Base-by-base conservation (phyloP, 1,140 invertebrate species). In the Bombus impatiens region DNA sequence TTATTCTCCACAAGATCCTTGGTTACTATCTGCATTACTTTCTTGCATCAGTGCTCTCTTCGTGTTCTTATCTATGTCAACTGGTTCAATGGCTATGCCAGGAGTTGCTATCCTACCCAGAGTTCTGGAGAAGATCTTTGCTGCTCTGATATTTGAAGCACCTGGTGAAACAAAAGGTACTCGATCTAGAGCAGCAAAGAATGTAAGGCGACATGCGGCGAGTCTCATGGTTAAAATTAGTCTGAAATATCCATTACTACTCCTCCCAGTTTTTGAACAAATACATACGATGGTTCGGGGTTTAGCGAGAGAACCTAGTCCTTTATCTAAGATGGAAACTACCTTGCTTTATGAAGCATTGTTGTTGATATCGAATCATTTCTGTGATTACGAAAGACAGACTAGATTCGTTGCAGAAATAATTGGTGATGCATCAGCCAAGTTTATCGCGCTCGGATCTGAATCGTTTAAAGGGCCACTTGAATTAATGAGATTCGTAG, bases 1-100 rank as follows among this genome's bases (percentile, higher is more conserved):
- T 42, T 97, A 97, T 90, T 96, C 97, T 78, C 98, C 98, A 0
- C 95, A 96, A 35, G 97, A 98, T 94, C 97, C 98, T 25, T 95
- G 98, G 72, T 96, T 98, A 42, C 94, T 98, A 25, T 98, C 98
- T 1, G 96, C 97, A 75, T 93, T 98, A 62, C 95, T 99, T 3
- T 99, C 98, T 0, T 98, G 98, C 93, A 98, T 99, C 82, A 99
- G 98, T 32, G 97, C 98, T 0, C 95, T 99, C 1, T 98, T 99
- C 93, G 97, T 98, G 18, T 99, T 98, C 93, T 95, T 99, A 32
- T 98, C 97, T 90, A 98, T 97, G 96, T 97, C 97, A 2, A 97
- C 97, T 32, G 97, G 97, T 88, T 97, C 98, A 80, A 96, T 97
- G 92, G 96, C 97, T 3, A 97, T 96, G 93, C 97, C 96, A 22